Evolutionary conservation across 2,888 invertebrate genomes (phyloP).

Genomic region (Eupithecia tripunctaria): DNA sequence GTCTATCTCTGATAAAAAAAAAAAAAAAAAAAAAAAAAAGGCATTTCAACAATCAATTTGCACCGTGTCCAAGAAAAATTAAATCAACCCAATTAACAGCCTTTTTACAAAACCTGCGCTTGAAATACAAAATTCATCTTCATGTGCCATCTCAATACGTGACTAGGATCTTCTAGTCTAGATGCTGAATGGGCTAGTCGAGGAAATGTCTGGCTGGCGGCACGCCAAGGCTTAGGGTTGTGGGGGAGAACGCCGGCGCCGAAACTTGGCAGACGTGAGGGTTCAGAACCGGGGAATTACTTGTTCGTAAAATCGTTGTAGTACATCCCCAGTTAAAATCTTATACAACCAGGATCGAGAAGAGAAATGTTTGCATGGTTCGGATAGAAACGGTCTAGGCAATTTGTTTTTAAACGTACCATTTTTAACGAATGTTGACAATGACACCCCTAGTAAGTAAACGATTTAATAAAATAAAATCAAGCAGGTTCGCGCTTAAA

Average conservation of each 20-base stretch:
- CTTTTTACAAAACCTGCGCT: background rate
- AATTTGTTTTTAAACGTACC: background rate
- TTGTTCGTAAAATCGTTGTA: background rate
- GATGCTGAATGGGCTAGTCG: constrained; percentile 50
- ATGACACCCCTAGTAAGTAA: too few relatives aligned
- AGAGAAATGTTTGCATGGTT: background rate
- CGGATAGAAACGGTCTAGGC: background rate
- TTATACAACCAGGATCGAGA: background rate
- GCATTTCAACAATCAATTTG: background rate
- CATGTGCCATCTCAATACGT: constrained; percentile 22
- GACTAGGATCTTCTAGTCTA: constrained; percentile 29
- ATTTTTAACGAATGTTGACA: background rate
- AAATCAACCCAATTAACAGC: background rate
- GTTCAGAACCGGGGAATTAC: constrained; percentile 5
- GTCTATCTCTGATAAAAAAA: too few relatives aligned
- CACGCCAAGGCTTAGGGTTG: constrained; percentile 52
- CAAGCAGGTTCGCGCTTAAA: too few relatives aligned
- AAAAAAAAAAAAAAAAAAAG: too few relatives aligned
- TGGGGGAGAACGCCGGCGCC: constrained; percentile 58
- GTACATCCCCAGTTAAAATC: background rate
- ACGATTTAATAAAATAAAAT: too few relatives aligned
- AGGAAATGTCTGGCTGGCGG: constrained; percentile 56
- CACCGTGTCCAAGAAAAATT: background rate
- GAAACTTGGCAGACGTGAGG: constrained; percentile 33
- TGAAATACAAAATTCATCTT: constrained; percentile 22